These are phyloP conservation scores for Sphaeridia pumilis DNA, from an alignment of 2,888 invertebrate species.

Conservation along the genomic window DNA sequence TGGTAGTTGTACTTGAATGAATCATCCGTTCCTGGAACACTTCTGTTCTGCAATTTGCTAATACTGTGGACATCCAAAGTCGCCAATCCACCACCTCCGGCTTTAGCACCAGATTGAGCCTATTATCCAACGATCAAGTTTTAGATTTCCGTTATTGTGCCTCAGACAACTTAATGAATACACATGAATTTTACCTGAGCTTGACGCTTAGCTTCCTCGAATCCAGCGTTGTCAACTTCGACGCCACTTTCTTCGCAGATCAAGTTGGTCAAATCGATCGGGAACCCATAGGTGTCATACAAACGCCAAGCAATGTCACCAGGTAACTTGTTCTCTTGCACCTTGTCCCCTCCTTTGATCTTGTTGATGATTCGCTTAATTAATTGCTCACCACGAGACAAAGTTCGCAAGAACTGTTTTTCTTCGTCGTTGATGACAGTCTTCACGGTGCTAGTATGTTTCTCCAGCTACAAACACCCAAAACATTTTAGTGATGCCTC, in stretches of 20 bases:
- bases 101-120: slow-evolving; percentile 53
- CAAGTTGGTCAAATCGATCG: slow-evolving; percentile 88
- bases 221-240: slow-evolving; percentile 67
- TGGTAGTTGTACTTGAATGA: slow-evolving; percentile 80
- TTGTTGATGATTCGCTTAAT: slow-evolving; percentile 82
- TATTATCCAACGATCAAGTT: no score
- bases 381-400: slow-evolving; percentile 76
- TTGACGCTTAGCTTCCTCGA: slow-evolving; percentile 81
- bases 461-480: slow-evolving; percentile 48
- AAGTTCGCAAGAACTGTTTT: slow-evolving; percentile 89
- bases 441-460: slow-evolving; percentile 81
- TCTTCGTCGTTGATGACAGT: slow-evolving; percentile 98
- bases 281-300: slow-evolving; percentile 99
- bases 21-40: slow-evolving; percentile 75
- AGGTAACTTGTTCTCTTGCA: slow-evolving; percentile 57
- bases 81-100: slow-evolving; percentile 67
- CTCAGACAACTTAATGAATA: neutral
- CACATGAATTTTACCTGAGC: slow-evolving; percentile 48
- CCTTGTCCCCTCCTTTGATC: slow-evolving; percentile 44
- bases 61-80: slow-evolving; percentile 92
- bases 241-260: slow-evolving; percentile 96
- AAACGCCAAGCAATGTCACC: slow-evolving; percentile 94
- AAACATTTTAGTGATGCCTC: neutral
- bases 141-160: neutral
- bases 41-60: slow-evolving; percentile 67